phyloP scores from a whole-genome alignment of 2,888 invertebrate species.

The Cryptocephalus moraei region DNA sequence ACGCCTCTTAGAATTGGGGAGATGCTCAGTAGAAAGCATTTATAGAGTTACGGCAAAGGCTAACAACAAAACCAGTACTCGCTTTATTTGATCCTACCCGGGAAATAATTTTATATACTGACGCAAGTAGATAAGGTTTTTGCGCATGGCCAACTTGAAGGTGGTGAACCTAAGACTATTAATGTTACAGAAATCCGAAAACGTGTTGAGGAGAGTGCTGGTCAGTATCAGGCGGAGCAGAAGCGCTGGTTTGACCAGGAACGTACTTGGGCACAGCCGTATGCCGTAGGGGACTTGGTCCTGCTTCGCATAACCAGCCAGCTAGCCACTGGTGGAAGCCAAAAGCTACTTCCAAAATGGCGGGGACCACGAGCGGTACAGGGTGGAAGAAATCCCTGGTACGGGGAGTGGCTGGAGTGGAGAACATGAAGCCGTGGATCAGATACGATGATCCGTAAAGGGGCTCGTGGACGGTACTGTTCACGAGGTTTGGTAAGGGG shows the following conservation, averaged over 20 bases:
- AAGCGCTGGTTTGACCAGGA: conserved; percentile 6
- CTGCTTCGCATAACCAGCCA: conserved; percentile 4
- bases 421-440: background rate
- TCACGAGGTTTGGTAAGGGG: too few relatives aligned
- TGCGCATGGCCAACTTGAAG: background rate
- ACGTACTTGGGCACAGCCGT: background rate
- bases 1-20: too few relatives aligned
- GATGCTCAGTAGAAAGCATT: too few relatives aligned
- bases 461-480: too few relatives aligned
- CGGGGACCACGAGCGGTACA: conserved; percentile 11
- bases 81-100: too few relatives aligned
- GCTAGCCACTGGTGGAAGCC: conserved; percentile 7
- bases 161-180: too few relatives aligned
- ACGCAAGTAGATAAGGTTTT: too few relatives aligned
- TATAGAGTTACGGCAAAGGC: too few relatives aligned
- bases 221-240: conserved; percentile 5
- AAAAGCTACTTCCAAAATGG: conserved; percentile 11
- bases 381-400: conserved; percentile 2
- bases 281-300: conserved; percentile 9
- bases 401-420: background rate
- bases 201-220: background rate
- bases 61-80: too few relatives aligned
- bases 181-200: too few relatives aligned
- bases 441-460: too few relatives aligned
- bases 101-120: too few relatives aligned